These are phyloP conservation scores for Drosophila fungiperda DNA, from an alignment of 2,888 invertebrate species.

Conservation along the genomic window DNA sequence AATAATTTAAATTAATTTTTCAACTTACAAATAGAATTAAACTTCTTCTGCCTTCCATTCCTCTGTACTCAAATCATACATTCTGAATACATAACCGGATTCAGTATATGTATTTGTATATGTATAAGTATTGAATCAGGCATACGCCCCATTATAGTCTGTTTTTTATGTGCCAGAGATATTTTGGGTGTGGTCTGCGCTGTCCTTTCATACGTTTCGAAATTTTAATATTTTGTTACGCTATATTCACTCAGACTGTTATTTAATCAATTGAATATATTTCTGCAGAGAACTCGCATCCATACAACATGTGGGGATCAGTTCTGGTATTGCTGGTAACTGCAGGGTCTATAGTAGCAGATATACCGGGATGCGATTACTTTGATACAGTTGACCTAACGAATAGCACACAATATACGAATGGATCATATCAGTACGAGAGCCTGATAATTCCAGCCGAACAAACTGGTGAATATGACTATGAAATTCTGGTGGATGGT, in stretches of 20 bases:
- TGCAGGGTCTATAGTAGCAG: background rate
- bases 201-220: background rate
- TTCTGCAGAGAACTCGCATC: background rate
- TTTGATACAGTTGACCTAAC: slow-evolving; percentile 71
- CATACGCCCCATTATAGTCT: background rate
- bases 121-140: background rate
- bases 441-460: slow-evolving; percentile 59
- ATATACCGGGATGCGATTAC: slow-evolving; percentile 61
- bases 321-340: background rate
- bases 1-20: background rate
- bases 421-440: slow-evolving; percentile 70
- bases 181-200: background rate
- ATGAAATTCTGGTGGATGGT: slow-evolving; percentile 37
- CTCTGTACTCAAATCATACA: background rate
- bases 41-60: background rate
- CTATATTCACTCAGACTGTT: background rate
- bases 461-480: slow-evolving; percentile 55
- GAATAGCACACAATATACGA: slow-evolving; percentile 18
- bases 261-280: background rate
- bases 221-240: background rate
- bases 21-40: background rate
- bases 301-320: slow-evolving; percentile 11
- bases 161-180: background rate
- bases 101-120: background rate
- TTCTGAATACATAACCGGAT: background rate